phyloP scores from a whole-genome alignment of 2,113 vertebrate genomes.

The Corapipo altera region DNA sequence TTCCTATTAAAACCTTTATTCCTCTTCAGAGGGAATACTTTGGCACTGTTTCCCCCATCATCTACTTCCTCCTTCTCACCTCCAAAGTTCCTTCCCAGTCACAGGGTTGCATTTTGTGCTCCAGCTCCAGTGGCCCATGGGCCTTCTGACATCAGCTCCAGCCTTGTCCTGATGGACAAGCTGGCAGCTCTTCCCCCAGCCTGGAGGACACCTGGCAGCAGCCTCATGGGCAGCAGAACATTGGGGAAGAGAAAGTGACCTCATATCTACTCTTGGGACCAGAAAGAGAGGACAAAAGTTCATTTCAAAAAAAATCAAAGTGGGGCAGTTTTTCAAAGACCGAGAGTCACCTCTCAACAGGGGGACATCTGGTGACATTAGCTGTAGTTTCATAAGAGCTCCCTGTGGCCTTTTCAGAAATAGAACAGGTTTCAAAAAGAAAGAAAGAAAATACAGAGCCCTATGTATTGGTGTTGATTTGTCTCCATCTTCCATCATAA shows the following conservation, averaged over 20 bases:
- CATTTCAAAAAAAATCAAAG: neutral
- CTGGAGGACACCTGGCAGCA: neutral
- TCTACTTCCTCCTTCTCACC: neutral
- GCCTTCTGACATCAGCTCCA: neutral
- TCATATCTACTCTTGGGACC: neutral
- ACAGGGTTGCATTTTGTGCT: rapidly evolving
- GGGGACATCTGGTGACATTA: slow-evolving; percentile 66
- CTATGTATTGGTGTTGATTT: neutral
- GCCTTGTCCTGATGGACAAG: neutral
- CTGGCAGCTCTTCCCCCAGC: neutral
- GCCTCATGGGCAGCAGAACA: neutral
- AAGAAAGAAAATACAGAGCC: neutral
- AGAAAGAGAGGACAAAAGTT: slow-evolving; percentile 6
- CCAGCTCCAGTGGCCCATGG: neutral
- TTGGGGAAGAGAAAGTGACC: neutral
- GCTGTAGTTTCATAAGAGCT: slow-evolving; percentile 37
- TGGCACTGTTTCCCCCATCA: neutral
- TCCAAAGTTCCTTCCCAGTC: neutral
- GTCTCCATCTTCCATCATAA: neutral
- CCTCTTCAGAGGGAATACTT: neutral
- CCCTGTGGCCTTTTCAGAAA: slow-evolving; percentile 43
- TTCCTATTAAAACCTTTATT: neutral
- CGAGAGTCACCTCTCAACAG: slow-evolving; percentile 43
- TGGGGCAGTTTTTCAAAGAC: slow-evolving; percentile 45
- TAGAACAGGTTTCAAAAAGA: slow-evolving; percentile 20